Evolutionary conservation across 2,888 invertebrate species (phyloP), one percentile per base, ranked within the genome.

Genomic region (Listrodromus nycthemerus): DNA sequence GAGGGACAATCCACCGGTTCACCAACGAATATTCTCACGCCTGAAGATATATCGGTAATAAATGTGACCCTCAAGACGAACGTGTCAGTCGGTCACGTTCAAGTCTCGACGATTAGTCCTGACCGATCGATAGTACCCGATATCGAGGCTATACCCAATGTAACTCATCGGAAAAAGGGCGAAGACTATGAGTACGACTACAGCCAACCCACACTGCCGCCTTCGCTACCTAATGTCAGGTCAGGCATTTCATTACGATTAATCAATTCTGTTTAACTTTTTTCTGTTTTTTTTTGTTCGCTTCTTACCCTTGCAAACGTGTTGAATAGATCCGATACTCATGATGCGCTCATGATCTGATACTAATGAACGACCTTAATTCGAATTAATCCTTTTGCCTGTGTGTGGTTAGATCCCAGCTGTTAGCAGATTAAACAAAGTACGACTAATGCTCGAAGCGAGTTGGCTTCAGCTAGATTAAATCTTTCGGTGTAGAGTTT

Each of bases 201-300:
- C 89, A 95, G 94, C 71, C 95, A 96, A 86, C 96, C 96, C 0
- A 96, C 97, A 0, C 91, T 97, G 78, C 97, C 97, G 1, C 97
- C 97, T n/a, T 97, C 97, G 10, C 92, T 97, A 78, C 97, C 97
- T 0, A 97, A 97, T 93, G 94, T 97, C 70, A 96, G 96, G 96
- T 96, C 94, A 66, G 74, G 45, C 19, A 61, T 73, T 61, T 52
- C 41, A 41, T 41, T 41, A 41, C 13, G 41, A 41, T 41, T 41
- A 3, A 10, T 41, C 13, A 41, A 41, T 13, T 0, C 41, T 41
- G 41, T 41, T 13, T 41, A 13, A 41, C 13, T 13, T 13, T 41
- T 41, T 37, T 10, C 8, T 37, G 1, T 37, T 37, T 37, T 30
- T 16, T 16, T 16, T 48, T n/a, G 13, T 16, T 16, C 48, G 0